Base-by-base conservation (phyloP, 2,113 vertebrate genomes). In the Platycercus adscitus region DNA sequence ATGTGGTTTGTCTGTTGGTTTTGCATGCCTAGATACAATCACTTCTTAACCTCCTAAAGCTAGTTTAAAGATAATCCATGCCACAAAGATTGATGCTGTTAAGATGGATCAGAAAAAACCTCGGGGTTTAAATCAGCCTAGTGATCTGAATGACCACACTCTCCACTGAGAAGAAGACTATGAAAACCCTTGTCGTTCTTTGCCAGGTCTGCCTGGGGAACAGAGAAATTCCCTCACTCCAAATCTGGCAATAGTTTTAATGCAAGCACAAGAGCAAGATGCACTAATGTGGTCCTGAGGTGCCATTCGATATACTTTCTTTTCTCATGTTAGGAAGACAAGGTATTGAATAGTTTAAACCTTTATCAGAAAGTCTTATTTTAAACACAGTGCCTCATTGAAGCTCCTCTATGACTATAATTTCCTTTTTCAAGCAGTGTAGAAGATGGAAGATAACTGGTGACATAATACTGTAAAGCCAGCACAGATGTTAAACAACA, bases 221-320 rank as follows among this genome's bases (percentile, higher is more conserved):
- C 5, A 63, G 49, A 77, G 68, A 65, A 77, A 61, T 77, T 78
- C 81, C 19, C 16, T 5, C 5, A 20, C 1, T 44, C 25, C n/a
- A 66, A n/a, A 70, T 31, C 13, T 73, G 26, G 12, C 0, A 9
- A 6, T 9, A 0, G 0, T 2, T 77, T 86, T 58, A 61, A 47
- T 9, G 55, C 5, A 72, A 63, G 7, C 26, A 24, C 14, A 60
- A 21, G 49, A 79, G 33, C 5, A 21, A 70, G 24, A 44, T 6
- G 3, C 25, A 63, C 19, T 56, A 28, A 3, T 0, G 1, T 47
- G 18, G 11, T 37, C 18, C 37, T 4, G 17, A 31, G n/a, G 11
- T 53, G 23, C 3, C 10, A 52, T 49, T 81, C 41, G 39, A 5
- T 33, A 39, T 58, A 9, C 5, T 66, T 80, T 64, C 10, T 50